Evolutionary conservation across 2,113 vertebrate genomes (phyloP).

Genomic region (Paraplagusia blochii): DNA sequence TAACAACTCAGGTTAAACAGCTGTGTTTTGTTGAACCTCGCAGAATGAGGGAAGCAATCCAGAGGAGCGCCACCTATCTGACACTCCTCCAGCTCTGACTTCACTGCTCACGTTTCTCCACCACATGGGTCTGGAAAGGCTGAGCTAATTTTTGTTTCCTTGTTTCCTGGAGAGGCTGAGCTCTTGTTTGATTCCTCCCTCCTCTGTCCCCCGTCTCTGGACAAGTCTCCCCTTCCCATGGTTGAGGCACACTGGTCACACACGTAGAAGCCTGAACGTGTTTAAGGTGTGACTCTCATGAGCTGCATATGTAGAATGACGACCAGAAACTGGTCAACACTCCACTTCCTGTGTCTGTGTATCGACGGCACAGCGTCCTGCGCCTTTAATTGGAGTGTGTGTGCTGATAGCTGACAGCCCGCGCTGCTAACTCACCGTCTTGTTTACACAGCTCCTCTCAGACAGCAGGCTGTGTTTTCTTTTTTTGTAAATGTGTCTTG

Average conservation of each 20-base stretch:
- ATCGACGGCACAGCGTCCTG: not conserved
- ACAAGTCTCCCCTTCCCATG: too few relatives aligned
- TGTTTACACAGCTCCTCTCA: constrained; percentile 49
- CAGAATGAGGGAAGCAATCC: too few relatives aligned
- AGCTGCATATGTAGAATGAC: not conserved
- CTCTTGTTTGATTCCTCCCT: too few relatives aligned
- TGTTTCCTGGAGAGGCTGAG: too few relatives aligned
- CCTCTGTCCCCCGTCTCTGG: too few relatives aligned
- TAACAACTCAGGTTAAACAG: too few relatives aligned
- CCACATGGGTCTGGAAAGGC: too few relatives aligned
- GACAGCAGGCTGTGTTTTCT: constrained; percentile 27
- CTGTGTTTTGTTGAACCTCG: too few relatives aligned
- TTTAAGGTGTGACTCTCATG: not conserved
- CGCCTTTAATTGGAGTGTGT: not conserved
- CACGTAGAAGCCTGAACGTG: not conserved
- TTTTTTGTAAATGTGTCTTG: constrained; percentile 36
- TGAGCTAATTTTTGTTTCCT: too few relatives aligned
- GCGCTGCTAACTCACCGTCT: constrained; percentile 4
- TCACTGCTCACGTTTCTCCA: too few relatives aligned
- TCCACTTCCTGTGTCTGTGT: constrained; percentile 7
- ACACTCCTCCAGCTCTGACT: too few relatives aligned
- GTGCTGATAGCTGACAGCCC: not conserved
- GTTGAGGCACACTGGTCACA: not conserved
- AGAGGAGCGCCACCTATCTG: too few relatives aligned
- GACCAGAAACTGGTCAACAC: not conserved